Evolutionary conservation across 1,140 invertebrate species (phyloP).

Genomic region (Anastrepha ludens): DNA sequence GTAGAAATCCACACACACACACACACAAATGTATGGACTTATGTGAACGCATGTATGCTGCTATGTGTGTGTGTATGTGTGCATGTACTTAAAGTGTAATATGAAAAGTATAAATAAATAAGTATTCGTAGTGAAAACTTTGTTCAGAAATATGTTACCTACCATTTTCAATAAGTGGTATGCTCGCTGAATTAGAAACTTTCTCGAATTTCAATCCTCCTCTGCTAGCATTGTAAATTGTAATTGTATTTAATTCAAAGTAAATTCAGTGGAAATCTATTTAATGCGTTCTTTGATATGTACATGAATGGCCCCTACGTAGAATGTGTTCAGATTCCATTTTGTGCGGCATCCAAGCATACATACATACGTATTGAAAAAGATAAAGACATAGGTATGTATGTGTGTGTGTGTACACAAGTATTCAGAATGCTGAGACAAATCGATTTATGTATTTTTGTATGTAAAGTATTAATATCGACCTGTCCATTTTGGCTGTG

Average conservation of each 20-base stretch:
- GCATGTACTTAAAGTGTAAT: not conserved
- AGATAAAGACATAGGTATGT: no score
- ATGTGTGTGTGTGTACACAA: no score
- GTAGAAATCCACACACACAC: not conserved
- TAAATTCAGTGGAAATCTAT: slow-evolving; percentile 39
- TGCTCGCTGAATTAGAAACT: slow-evolving; percentile 38
- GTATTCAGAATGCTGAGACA: no score
- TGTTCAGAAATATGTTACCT: slow-evolving; percentile 14
- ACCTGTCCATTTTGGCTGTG: no score
- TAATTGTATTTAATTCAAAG: slow-evolving; percentile 10
- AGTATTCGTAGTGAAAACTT: not conserved
- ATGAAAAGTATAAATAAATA: slow-evolving; percentile 6
- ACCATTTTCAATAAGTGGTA: slow-evolving; percentile 25
- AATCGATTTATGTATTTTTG: no score
- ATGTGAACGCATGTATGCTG: no score
- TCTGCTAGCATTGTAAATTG: not conserved
- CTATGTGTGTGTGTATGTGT: not conserved
- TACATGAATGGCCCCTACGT: not conserved
- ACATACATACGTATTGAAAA: no score
- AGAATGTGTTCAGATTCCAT: no score
- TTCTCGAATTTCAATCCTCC: slow-evolving; percentile 28
- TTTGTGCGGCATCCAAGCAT: no score
- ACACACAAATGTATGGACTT: no score
- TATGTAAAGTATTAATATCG: no score
- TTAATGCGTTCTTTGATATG: not conserved